Conservation (phyloP, 1,140 invertebrate species). For the Maconellicoccus hirsutus region DNA sequence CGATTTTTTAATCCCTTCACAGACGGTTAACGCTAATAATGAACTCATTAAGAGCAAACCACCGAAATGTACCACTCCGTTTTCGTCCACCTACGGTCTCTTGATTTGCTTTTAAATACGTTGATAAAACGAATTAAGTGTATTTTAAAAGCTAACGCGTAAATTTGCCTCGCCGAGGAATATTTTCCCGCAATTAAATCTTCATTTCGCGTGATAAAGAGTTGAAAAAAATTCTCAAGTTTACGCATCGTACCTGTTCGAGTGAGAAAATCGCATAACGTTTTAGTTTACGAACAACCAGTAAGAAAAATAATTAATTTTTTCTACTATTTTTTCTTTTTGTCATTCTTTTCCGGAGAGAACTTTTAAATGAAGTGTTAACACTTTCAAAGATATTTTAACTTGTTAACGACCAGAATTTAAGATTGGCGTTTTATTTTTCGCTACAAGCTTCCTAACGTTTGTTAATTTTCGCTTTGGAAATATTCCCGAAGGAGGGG, state of each 20-base stretch:
- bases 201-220: neutral
- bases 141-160: neutral
- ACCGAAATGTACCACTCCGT: neutral
- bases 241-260: neutral
- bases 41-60: neutral
- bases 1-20: slow-evolving; percentile 8
- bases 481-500: too few species aligned
- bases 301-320: neutral
- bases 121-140: slow-evolving; percentile 5
- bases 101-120: neutral
- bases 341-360: neutral
- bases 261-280: neutral
- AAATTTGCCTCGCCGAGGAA: neutral
- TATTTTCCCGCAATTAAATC: neutral
- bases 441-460: too few species aligned
- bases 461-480: too few species aligned
- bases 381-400: neutral
- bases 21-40: slow-evolving; percentile 8
- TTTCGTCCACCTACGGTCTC: neutral
- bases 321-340: neutral
- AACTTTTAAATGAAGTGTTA: neutral
- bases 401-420: neutral
- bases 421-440: too few species aligned
- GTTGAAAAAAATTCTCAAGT: too few species aligned
- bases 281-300: neutral